Conservation (phyloP, 2,888 invertebrate genomes). For the Lysandra bellargus region DNA sequence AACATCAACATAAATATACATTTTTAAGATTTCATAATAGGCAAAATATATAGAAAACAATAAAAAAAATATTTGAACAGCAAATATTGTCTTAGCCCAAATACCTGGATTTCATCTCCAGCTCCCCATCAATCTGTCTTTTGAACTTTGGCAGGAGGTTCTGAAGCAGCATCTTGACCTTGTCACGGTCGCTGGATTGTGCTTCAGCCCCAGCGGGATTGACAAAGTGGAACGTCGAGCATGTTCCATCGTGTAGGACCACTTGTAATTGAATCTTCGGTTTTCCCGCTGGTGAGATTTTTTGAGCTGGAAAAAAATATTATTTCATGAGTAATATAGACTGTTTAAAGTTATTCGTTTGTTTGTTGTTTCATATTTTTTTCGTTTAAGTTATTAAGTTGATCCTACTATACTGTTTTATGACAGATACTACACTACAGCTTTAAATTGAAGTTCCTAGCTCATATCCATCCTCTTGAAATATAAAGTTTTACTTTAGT, state of each 20-base stretch:
- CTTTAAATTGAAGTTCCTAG: too few relatives aligned
- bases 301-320: slow-evolving; percentile 85
- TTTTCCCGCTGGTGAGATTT: slow-evolving; percentile 98
- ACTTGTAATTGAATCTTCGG: slow-evolving; percentile 99
- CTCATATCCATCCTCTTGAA: too few relatives aligned
- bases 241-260: slow-evolving; percentile 94
- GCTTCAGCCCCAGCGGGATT: slow-evolving; percentile 90
- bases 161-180: slow-evolving; percentile 94
- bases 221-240: slow-evolving; percentile 98
- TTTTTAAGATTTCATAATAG: too few relatives aligned
- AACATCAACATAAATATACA: too few relatives aligned
- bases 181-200: slow-evolving; percentile 94
- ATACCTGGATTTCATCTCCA: slow-evolving; percentile 92
- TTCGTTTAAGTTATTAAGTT: too few relatives aligned
- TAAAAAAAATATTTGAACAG: not conserved
- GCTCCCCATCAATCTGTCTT: slow-evolving; percentile 92
- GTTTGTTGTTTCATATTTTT: too few relatives aligned
- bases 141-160: slow-evolving; percentile 96
- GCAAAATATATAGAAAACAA: too few relatives aligned
- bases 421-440: too few relatives aligned
- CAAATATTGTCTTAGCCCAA: not conserved
- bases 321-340: too few relatives aligned
- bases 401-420: too few relatives aligned
- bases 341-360: too few relatives aligned
- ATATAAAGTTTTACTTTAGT: too few relatives aligned